Conservation (phyloP, 2,113 vertebrate species). For the Lampris incognitus region DNA sequence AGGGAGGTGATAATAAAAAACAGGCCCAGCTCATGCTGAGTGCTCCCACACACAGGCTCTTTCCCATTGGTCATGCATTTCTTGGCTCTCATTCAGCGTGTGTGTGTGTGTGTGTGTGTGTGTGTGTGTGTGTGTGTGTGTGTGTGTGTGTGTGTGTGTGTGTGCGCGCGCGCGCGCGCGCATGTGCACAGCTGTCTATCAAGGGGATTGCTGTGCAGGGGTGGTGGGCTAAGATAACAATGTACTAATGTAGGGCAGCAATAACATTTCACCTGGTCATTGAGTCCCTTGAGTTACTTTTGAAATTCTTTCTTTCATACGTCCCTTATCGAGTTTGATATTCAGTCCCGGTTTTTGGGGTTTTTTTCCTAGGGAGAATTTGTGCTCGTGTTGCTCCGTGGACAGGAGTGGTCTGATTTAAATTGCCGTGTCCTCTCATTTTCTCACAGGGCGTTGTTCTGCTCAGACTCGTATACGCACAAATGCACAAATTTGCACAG, state of each 20-base stretch:
- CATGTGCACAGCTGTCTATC: too few species aligned
- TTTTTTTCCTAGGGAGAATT: slow-evolving; percentile 10
- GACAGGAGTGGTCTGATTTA: slow-evolving; percentile 34
- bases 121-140: slow-evolving; percentile 24
- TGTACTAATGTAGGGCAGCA: too few species aligned
- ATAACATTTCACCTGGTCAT: too few species aligned
- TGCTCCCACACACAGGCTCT: slow-evolving; percentile 36
- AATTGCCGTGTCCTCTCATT: slow-evolving; percentile 14
- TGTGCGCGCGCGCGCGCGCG: too few species aligned
- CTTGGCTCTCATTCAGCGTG: slow-evolving; percentile 29
- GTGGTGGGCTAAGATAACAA: too few species aligned
- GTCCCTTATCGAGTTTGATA: too few species aligned
- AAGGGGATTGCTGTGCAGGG: too few species aligned
- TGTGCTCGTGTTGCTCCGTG: slow-evolving; percentile 19
- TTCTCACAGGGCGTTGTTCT: slow-evolving; percentile 53
- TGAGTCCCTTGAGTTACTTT: too few species aligned
- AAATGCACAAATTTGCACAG: slow-evolving; percentile 1
- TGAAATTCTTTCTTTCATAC: too few species aligned
- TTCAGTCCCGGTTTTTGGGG: background rate
- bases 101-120: slow-evolving; percentile 14
- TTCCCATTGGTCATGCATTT: slow-evolving; percentile 46
- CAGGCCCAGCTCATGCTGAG: slow-evolving; percentile 30
- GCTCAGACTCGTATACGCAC: slow-evolving; percentile 18
- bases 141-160: too few species aligned
- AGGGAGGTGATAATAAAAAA: slow-evolving; percentile 36